phyloP scores from a whole-genome alignment of 2,888 invertebrate species.

The Andrena camellia region DNA sequence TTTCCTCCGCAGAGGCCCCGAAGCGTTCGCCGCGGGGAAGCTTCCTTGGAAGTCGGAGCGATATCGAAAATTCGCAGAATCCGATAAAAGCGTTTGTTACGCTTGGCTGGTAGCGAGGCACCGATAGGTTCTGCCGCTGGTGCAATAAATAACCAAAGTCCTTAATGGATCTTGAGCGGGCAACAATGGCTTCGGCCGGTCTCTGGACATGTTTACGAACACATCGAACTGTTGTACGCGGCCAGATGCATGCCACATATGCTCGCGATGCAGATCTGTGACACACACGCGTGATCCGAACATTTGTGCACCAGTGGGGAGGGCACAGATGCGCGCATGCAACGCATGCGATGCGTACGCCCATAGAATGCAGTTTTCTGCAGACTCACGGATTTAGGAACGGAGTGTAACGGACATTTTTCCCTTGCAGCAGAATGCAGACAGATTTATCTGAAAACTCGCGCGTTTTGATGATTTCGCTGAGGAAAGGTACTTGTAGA shows the following conservation, averaged over 20 bases:
- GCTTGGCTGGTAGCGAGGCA: conserved; percentile 23
- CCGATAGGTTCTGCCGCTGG: conserved; percentile 49
- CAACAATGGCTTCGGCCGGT: conserved; percentile 76
- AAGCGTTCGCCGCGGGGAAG: conserved; percentile 7
- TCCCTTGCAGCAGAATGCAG: not conserved
- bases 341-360: conserved; percentile 1
- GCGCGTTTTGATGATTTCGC: too few relatives aligned
- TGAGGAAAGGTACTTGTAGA: too few relatives aligned
- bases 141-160: conserved; percentile 79
- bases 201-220: conserved; percentile 66
- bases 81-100: conserved; percentile 59
- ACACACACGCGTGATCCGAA: conserved; percentile 18
- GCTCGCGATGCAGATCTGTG: conserved; percentile 35
- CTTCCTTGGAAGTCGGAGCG: conserved; percentile 46
- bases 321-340: conserved; percentile 24
- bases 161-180: conserved; percentile 80
- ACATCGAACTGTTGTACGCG: conserved; percentile 5
- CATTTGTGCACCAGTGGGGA: conserved; percentile 19
- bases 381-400: conserved; percentile 6
- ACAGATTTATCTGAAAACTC: too few relatives aligned
- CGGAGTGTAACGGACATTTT: not conserved
- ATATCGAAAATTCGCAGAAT: conserved; percentile 73
- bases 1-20: conserved; percentile 5
- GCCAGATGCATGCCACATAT: conserved; percentile 27
- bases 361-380: conserved; percentile 5